Percentiles rank a stretch among this genome's conserved stretches.
Evolutionary conservation across 2,888 invertebrate species (phyloP).

Genomic region (Morpho helenor): DNA sequence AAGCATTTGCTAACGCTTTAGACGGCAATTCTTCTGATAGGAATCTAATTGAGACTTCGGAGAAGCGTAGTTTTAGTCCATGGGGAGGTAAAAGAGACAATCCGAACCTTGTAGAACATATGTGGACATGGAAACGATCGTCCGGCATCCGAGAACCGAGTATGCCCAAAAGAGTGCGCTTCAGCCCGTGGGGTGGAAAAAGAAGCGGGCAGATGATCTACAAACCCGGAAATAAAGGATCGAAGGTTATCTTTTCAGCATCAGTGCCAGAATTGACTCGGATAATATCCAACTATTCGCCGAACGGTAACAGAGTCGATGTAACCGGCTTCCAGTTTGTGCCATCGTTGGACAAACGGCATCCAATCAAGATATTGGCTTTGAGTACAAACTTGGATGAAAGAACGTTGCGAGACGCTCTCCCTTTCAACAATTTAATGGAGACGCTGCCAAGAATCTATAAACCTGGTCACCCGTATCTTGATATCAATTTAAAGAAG

Average conservation of each 20-base stretch:
- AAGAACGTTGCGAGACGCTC: conserved; percentile 43
- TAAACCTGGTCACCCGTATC: conserved; percentile 63
- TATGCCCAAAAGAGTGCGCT: conserved; percentile 70
- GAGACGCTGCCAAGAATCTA: conserved; percentile 52
- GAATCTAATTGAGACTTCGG: conserved; percentile 31
- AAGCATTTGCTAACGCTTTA: conserved; percentile 29
- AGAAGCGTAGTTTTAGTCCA: conserved; percentile 65
- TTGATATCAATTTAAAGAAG: conserved; percentile 59
- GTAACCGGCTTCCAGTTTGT: conserved; percentile 54
- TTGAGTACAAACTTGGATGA: conserved; percentile 48
- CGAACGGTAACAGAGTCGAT: conserved; percentile 41
- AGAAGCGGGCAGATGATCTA: conserved; percentile 62
- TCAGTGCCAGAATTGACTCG: conserved; percentile 58
- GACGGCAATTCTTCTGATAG: conserved; percentile 43
- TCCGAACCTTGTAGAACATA: conserved; percentile 41
- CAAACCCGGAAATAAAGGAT: conserved; percentile 53
- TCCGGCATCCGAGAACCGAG: conserved; percentile 54
- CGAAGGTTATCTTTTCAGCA: conserved; percentile 57
- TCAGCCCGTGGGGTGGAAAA: conserved; percentile 73
- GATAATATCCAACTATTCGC: conserved; percentile 54
- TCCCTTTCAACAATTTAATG: conserved; percentile 55
- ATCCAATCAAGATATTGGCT: conserved; percentile 57
- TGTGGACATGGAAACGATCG: conserved; percentile 66
- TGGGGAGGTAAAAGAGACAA: conserved; percentile 65
- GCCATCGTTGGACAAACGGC: conserved; percentile 51